These are phyloP conservation scores for Molanna angustata DNA, from an alignment of 2,888 invertebrate genomes.

Conservation along the genomic window DNA sequence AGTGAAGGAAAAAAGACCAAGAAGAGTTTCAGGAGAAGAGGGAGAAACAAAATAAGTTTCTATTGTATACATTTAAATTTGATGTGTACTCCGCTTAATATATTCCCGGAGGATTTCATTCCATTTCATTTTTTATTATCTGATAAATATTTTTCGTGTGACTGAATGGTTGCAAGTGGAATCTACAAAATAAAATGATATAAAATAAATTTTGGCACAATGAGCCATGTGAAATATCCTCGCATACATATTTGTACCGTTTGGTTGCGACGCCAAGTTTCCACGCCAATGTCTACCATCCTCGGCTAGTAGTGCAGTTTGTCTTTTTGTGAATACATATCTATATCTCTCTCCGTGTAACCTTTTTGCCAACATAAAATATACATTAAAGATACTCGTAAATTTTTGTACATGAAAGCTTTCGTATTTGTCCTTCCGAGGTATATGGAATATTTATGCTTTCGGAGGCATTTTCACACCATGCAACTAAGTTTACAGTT, in stretches of 20 bases:
- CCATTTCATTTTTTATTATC: too few species aligned
- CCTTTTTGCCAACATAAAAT: conserved; percentile 28
- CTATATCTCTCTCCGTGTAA: conserved; percentile 8
- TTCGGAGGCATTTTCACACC: conserved; percentile 14
- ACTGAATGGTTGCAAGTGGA: too few species aligned
- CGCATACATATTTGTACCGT: background rate
- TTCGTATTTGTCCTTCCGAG: conserved; percentile 20
- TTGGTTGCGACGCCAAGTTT: conserved; percentile 19
- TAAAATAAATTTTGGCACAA: background rate
- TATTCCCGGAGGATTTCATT: too few species aligned
- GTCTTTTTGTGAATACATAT: conserved; percentile 19
- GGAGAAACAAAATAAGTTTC: too few species aligned
- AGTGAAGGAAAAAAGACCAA: too few species aligned
- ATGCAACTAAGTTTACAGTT: too few species aligned
- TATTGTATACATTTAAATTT: too few species aligned
- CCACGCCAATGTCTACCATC: conserved; percentile 16
- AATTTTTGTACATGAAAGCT: conserved; percentile 27
- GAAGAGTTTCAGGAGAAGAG: too few species aligned
- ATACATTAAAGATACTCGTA: conserved; percentile 27
- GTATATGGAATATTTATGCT: conserved; percentile 14
- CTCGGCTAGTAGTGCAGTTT: conserved; percentile 6
- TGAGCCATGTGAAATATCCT: background rate
- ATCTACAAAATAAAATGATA: too few species aligned
- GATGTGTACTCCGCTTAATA: too few species aligned
- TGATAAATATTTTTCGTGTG: too few species aligned